A percentile compares a stretch with the other conserved stretches of the same genome.
Conservation (phyloP, 2,888 invertebrate species). For the Eurois occulta region DNA sequence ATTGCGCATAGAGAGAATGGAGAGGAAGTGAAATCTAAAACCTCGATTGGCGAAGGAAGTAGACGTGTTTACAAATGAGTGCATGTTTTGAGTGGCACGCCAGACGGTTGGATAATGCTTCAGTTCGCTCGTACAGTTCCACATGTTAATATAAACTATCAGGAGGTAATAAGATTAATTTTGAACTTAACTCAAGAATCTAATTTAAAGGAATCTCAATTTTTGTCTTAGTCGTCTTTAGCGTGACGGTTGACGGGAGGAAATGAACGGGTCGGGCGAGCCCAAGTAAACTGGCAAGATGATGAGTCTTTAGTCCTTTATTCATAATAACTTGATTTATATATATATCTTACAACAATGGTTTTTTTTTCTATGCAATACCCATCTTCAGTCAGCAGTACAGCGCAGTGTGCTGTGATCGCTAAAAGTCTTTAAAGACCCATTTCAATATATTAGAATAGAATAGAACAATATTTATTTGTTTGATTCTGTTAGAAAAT, state of each 20-base stretch:
- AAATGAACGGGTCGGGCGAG: neutral
- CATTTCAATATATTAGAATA: neutral
- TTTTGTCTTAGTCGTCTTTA: neutral
- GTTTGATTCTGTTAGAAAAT: neutral
- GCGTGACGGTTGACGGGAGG: neutral
- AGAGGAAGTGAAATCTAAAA: constrained; percentile 26
- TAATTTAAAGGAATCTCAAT: neutral
- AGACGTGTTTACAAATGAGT: neutral
- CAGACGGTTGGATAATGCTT: neutral
- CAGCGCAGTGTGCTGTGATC: neutral
- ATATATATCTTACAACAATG: too few relatives aligned
- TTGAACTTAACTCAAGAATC: neutral
- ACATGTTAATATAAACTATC: neutral
- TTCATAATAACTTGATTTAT: neutral
- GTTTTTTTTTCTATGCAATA: too few relatives aligned
- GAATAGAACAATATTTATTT: too few relatives aligned
- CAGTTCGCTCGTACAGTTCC: neutral
- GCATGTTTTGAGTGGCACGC: neutral
- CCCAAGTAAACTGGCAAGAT: neutral
- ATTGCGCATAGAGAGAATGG: constrained; percentile 21
- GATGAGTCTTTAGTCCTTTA: neutral
- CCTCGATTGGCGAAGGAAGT: constrained; percentile 13
- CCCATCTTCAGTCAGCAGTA: neutral
- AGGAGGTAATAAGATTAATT: neutral
- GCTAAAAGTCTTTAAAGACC: neutral